A percentile compares a stretch with the other conserved stretches of the same genome.
These are phyloP conservation scores for Drosophila bocqueti DNA, from an alignment of 1,140 invertebrate genomes.

Conservation along the genomic window DNA sequence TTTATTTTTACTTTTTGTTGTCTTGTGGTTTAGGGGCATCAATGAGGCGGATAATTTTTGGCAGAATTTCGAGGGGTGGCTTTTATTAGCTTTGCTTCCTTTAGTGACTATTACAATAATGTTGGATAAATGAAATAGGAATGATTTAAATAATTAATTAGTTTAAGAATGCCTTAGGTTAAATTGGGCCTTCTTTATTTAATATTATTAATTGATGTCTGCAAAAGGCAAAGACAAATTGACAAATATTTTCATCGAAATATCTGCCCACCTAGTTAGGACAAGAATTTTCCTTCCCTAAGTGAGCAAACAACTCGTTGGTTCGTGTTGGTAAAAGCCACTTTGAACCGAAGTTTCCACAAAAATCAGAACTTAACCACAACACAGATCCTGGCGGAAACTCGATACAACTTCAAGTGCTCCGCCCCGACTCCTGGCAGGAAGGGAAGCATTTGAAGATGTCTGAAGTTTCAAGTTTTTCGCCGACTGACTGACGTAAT, in stretches of 20 bases:
- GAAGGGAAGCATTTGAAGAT: constrained; percentile 37
- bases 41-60: constrained; percentile 35
- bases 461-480: constrained; percentile 50
- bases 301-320: constrained; percentile 39
- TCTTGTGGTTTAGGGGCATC: constrained; percentile 22
- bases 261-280: constrained; percentile 5
- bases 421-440: not conserved
- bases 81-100: not conserved
- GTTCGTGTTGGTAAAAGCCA: not conserved
- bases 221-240: not conserved
- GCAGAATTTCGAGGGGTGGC: not conserved
- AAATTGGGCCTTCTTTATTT: too few species aligned
- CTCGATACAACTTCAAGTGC: constrained; percentile 54
- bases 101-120: constrained; percentile 1
- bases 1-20: constrained; percentile 6
- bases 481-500: constrained; percentile 51
- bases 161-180: not conserved
- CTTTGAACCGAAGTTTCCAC: constrained; percentile 28
- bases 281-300: constrained; percentile 4
- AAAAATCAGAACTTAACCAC: constrained; percentile 46
- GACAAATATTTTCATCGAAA: constrained; percentile 1
- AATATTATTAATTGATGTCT: constrained; percentile 2
- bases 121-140: not conserved
- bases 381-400: constrained; percentile 16
- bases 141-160: constrained; percentile 24